phyloP scores from a whole-genome alignment of 2,888 invertebrate species.

The Argyresthia albistria region DNA sequence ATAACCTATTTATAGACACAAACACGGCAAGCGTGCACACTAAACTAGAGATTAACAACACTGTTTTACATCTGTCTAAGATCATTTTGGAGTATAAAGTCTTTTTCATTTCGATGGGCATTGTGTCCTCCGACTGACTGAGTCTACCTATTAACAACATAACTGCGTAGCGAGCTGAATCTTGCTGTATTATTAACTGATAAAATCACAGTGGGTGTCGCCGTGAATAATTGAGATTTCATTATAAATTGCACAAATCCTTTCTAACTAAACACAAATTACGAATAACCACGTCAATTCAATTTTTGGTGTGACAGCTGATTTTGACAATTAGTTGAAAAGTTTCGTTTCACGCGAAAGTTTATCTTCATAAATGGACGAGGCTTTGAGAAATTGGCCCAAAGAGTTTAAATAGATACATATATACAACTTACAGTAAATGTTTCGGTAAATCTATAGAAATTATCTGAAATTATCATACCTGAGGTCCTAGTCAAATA shows the following conservation, averaged over 20 bases:
- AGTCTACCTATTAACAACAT: slow-evolving; percentile 60
- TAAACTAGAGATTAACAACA: slow-evolving; percentile 52
- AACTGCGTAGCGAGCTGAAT: slow-evolving; percentile 20
- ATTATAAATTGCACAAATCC: slow-evolving; percentile 40
- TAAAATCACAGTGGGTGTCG: slow-evolving; percentile 30
- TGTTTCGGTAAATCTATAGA: too few relatives aligned
- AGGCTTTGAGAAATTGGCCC: too few relatives aligned
- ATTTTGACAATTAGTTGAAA: not conserved
- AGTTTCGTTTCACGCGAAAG: slow-evolving; percentile 8
- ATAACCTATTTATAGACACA: slow-evolving; percentile 48
- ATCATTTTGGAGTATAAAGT: slow-evolving; percentile 47
- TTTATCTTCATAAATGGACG: too few relatives aligned
- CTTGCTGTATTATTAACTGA: slow-evolving; percentile 25
- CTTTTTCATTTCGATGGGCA: slow-evolving; percentile 17
- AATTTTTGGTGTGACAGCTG: slow-evolving; percentile 19
- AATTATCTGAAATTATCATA: too few relatives aligned
- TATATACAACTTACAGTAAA: too few relatives aligned
- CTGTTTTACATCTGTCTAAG: slow-evolving; percentile 52
- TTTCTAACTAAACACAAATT: slow-evolving; percentile 32
- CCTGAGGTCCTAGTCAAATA: too few relatives aligned
- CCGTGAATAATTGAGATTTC: slow-evolving; percentile 41
- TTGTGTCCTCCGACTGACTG: slow-evolving; percentile 30
- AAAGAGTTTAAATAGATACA: too few relatives aligned
- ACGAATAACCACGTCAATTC: slow-evolving; percentile 55
- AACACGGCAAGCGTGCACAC: slow-evolving; percentile 55